Base-by-base conservation (phyloP, 2,113 vertebrate genomes). In the Bos indicus region DNA sequence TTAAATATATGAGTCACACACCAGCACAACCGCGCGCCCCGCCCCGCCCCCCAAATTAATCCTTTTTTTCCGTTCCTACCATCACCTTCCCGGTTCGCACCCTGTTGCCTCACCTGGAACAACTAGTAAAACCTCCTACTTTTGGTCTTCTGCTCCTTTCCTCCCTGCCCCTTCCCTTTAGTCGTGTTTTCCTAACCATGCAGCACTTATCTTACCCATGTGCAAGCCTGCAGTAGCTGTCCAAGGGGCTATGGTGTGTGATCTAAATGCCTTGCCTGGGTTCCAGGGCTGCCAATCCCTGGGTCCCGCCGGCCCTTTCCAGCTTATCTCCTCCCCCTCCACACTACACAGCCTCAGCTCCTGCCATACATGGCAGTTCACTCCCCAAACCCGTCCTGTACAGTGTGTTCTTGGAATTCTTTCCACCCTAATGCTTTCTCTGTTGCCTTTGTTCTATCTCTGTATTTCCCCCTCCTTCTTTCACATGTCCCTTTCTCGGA, bases 401-500 rank as follows among this genome's bases (percentile, higher is more conserved):
- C 36, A 48, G n/a, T 62, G 84, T 54, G 48, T 83, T 96, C 78
- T 82, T 95, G 87, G 71, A 89, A 57, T 93, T 82, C 36, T 96
- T 95, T 60, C 36, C 28, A 15, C 28, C 86, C 81, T 77, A 51
- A 81, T 71, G 23, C 54, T 33, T 40, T 91, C 48, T 67, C 74
- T 46, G 46, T 78, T 85, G 46, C 54, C 43, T 95, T 86, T 85
- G 67, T 91, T 93, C 59, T 95, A 0, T 56, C 80, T 95, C 60
- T 6, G 0, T 91, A 30, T 77, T 90, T 94, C 48, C 71, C 84
- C 5, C 12, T 26, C 81, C 25, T 91, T 90, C 59, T 89, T 48
- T 88, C 33, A 23, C 56, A 26, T 6, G 26, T 43, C 74, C 14
- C 17, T 95, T 91, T 96, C 40, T 92, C 80, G 56, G 54, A 95